Base-by-base conservation (phyloP, 2,888 invertebrate genomes). In the Deroplatys truncata region DNA sequence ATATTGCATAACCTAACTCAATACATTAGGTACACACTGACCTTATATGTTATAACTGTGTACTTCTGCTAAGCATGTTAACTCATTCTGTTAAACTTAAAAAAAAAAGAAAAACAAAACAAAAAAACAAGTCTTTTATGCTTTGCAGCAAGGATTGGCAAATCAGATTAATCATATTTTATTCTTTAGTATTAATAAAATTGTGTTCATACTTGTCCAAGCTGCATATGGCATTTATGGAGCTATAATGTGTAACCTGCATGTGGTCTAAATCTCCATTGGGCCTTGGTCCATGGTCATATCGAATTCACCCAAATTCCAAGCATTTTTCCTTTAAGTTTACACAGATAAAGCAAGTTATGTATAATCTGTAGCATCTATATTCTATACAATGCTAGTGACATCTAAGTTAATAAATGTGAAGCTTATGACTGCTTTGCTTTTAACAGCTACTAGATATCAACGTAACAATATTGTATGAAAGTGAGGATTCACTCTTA, bases 281-380 rank as follows among this genome's bases (percentile, higher is more conserved):
- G 56, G 87, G 83, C 25, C n/a, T 87, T 88, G 87, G 84, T 86
- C 90, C 89, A 90, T 90, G 90, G 90, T 89, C 88, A 92, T 92
- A 92, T 92, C 93, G 93, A 92, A 92, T 93, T 93, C 94, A 94
- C 94, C 94, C 94, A 94, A 94, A 94, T 94, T 94, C 94, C 94
- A 93, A 90, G 90, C 88, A 85, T 88, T 72, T 82, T 87, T 29
- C 20, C 31, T 86, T 49, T 87, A 86, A 89, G 35, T 72, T 82
- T 85, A 89, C 89, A 89, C 86, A 89, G 35, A 86, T 82, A 86
- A 86, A 83, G 84, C 84, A 82, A 72, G 56, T 72, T 72, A 72
- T 72, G 25, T 72, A 72, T 72, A 72, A 72, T 72, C 7, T 72
- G 43, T 43, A 43, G 56, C 20, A 72, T 85, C 84, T 85, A 85